phyloP scores from a whole-genome alignment of 1,140 invertebrate genomes.

The Zaprionus lachaisei region DNA sequence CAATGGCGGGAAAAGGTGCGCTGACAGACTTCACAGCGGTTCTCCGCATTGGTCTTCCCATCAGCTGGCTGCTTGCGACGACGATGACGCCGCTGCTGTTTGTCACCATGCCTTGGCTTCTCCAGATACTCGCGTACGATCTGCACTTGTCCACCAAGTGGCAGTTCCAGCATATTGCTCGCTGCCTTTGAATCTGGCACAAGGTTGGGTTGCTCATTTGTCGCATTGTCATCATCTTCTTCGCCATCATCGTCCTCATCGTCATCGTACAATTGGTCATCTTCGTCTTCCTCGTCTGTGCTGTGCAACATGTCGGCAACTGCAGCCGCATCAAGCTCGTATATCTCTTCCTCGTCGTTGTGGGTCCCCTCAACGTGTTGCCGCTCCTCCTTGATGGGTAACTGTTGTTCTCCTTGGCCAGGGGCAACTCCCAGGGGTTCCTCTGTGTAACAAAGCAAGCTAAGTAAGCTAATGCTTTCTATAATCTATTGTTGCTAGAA shows the following conservation, averaged over 20 bases:
- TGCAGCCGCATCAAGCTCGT: slow-evolving; percentile 20
- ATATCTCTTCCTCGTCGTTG: slow-evolving; percentile 25
- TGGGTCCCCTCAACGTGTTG: slow-evolving; percentile 34
- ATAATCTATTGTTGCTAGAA: neutral
- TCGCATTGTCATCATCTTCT: slow-evolving; percentile 24
- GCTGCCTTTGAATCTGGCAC: neutral
- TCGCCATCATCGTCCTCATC: slow-evolving; percentile 43
- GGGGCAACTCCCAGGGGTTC: slow-evolving; percentile 34
- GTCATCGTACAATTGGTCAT: slow-evolving; percentile 24
- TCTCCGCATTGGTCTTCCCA: slow-evolving; percentile 60
- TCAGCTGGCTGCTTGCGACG: slow-evolving; percentile 41
- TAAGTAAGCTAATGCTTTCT: neutral
- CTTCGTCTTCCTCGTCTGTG: slow-evolving; percentile 42
- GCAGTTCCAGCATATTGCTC: neutral
- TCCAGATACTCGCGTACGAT: slow-evolving; percentile 49
- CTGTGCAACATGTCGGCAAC: slow-evolving; percentile 33
- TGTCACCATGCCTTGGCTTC: neutral
- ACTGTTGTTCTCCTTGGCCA: slow-evolving; percentile 31
- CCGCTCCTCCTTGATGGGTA: slow-evolving; percentile 60
- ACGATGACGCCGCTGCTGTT: slow-evolving; percentile 41
- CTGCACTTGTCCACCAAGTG: slow-evolving; percentile 26
- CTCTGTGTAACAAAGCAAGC: slow-evolving; percentile 16
- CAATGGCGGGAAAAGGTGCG: slow-evolving; percentile 78
- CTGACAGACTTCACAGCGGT: slow-evolving; percentile 74
- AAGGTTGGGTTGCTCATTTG: neutral